Conservation (phyloP, 2,797 vertebrate genomes). For the Ctenopoma multispine region DNA sequence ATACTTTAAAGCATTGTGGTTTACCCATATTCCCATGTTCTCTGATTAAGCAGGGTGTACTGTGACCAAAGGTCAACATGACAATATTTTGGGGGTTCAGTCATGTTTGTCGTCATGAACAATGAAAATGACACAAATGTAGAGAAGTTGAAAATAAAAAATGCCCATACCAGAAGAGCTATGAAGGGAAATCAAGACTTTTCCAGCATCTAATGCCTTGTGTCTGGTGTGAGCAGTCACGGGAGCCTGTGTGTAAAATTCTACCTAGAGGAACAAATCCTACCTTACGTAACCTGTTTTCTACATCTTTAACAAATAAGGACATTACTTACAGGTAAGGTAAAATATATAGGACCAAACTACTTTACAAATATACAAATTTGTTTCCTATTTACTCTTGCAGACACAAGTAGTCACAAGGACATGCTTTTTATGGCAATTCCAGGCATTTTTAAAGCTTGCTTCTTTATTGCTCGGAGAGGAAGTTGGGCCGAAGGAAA, state of each 20-base stretch:
- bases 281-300: slow-evolving; percentile 30
- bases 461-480: slow-evolving; percentile 72
- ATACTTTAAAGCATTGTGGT: too few relatives aligned
- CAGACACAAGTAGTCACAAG: slow-evolving; percentile 19
- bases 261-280: slow-evolving; percentile 39
- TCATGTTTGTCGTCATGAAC: not conserved
- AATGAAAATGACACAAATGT: slow-evolving; percentile 5
- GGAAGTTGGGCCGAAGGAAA: slow-evolving; percentile 64
- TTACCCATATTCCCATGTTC: not conserved
- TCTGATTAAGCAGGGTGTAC: not conserved
- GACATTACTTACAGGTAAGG: slow-evolving; percentile 4
- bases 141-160: slow-evolving; percentile 24
- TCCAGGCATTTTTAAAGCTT: slow-evolving; percentile 71
- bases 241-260: slow-evolving; percentile 52
- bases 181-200: slow-evolving; percentile 45
- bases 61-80: not conserved
- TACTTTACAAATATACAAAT: not conserved
- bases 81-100: not conserved
- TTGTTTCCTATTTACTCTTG: slow-evolving; percentile 8
- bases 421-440: slow-evolving; percentile 63
- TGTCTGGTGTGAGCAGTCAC: slow-evolving; percentile 42
- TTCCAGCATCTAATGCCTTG: slow-evolving; percentile 15
- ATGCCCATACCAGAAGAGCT: slow-evolving; percentile 7
- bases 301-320: not conserved
- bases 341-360: slow-evolving; percentile 2